phyloP scores from a whole-genome alignment of 2,888 invertebrate species.

The Xanthia icteritia region DNA sequence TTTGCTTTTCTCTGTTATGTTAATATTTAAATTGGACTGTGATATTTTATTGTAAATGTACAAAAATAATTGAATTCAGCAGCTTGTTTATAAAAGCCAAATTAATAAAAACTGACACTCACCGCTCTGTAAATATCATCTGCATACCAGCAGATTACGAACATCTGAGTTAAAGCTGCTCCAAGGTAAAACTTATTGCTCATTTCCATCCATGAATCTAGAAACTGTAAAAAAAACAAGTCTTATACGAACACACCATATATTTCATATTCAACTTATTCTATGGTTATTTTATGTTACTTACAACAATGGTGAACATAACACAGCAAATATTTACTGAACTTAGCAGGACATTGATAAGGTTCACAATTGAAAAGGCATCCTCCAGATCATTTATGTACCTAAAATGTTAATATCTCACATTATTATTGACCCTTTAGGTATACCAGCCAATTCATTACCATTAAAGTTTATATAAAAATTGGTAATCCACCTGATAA shows the following conservation, averaged over 20 bases:
- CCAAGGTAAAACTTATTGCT: constrained; percentile 84
- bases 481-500: constrained; percentile 71
- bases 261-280: neutral
- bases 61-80: constrained; percentile 7
- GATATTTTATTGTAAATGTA: constrained; percentile 1
- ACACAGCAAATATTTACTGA: constrained; percentile 85
- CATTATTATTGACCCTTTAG: neutral
- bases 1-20: constrained; percentile 21
- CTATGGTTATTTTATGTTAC: constrained; percentile 45
- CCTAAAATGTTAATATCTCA: constrained; percentile 63
- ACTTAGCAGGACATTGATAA: constrained; percentile 82
- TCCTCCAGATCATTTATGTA: constrained; percentile 82
- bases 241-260: neutral
- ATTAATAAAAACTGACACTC: constrained; percentile 52
- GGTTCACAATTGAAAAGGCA: constrained; percentile 80
- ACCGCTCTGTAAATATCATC: constrained; percentile 84
- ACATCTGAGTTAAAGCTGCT: constrained; percentile 82
- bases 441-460: neutral
- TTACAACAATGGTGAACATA: constrained; percentile 82
- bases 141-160: constrained; percentile 84
- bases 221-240: constrained; percentile 71
- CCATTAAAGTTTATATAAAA: neutral
- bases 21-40: constrained; percentile 12
- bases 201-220: constrained; percentile 82
- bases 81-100: neutral